phyloP scores from a whole-genome alignment of 2,888 invertebrate species.

The Tenthredo scrophulariae region DNA sequence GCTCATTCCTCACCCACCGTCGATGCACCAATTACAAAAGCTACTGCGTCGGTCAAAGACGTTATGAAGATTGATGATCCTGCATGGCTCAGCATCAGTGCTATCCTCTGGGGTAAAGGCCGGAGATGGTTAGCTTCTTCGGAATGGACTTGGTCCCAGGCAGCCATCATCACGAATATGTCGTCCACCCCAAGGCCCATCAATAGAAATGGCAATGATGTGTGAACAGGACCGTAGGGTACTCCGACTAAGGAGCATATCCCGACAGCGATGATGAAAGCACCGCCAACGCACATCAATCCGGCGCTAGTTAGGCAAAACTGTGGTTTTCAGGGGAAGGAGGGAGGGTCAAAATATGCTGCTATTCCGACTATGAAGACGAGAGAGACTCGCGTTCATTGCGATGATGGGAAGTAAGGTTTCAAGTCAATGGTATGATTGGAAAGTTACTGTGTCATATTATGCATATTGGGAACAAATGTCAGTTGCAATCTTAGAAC shows the following conservation, averaged over 20 bases:
- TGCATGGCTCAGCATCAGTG: slow-evolving; percentile 87
- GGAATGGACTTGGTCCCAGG: slow-evolving; percentile 84
- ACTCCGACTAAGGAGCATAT: slow-evolving; percentile 86
- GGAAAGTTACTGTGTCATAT: neutral
- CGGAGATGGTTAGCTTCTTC: slow-evolving; percentile 79
- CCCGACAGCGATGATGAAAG: slow-evolving; percentile 86
- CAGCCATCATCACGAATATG: slow-evolving; percentile 91
- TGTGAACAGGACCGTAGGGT: slow-evolving; percentile 90
- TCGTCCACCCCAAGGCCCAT: slow-evolving; percentile 92
- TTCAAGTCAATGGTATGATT: neutral
- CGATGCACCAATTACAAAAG: slow-evolving; percentile 88
- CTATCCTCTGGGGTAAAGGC: slow-evolving; percentile 84
- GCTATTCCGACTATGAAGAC: neutral
- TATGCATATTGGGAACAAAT: neutral
- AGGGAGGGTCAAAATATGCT: neutral
- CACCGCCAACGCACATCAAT: slow-evolving; percentile 86
- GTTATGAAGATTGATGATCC: slow-evolving; percentile 92
- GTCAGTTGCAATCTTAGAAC: no score
- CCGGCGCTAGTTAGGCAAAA: slow-evolving; percentile 85
- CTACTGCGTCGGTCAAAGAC: slow-evolving; percentile 90
- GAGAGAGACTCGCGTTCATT: neutral
- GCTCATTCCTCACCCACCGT: slow-evolving; percentile 80
- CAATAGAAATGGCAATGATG: slow-evolving; percentile 89
- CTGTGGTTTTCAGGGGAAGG: slow-evolving; percentile 71
- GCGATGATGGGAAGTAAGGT: neutral